phyloP scores from a whole-genome alignment of 2,888 invertebrate genomes.

The Druceiella hillmani region DNA sequence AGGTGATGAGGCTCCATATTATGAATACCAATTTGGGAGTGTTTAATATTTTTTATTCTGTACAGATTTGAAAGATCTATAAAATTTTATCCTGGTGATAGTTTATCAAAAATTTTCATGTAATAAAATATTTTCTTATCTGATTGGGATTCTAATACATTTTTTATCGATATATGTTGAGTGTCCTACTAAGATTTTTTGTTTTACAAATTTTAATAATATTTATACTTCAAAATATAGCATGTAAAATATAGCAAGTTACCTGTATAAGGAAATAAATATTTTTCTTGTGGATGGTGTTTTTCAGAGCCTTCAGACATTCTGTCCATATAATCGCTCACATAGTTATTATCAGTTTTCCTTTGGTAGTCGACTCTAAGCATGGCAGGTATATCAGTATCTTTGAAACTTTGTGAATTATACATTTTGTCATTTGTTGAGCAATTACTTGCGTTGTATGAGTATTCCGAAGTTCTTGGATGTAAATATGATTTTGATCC shows the following conservation, averaged over 20 bases:
- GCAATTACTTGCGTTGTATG: constrained; percentile 47
- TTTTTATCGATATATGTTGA: constrained; percentile 15
- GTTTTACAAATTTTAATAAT: neutral
- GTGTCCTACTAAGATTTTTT: neutral
- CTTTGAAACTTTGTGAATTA: constrained; percentile 42
- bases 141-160: too few species aligned
- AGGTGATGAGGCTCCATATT: too few species aligned
- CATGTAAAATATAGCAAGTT: constrained; percentile 24
- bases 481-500: constrained; percentile 46
- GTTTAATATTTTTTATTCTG: too few species aligned
- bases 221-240: neutral
- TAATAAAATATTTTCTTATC: too few species aligned
- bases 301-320: constrained; percentile 68
- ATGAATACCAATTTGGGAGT: too few species aligned
- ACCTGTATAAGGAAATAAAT: constrained; percentile 79
- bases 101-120: too few species aligned
- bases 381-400: constrained; percentile 47
- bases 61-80: too few species aligned
- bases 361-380: constrained; percentile 50
- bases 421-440: constrained; percentile 43
- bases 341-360: constrained; percentile 44
- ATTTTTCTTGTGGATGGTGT: constrained; percentile 69
- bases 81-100: too few species aligned
- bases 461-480: constrained; percentile 44
- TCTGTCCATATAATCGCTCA: constrained; percentile 55